Percentiles rank a stretch among this genome's conserved stretches.
Evolutionary conservation across 2,113 vertebrate species (phyloP).

Genomic region (Pica pica): DNA sequence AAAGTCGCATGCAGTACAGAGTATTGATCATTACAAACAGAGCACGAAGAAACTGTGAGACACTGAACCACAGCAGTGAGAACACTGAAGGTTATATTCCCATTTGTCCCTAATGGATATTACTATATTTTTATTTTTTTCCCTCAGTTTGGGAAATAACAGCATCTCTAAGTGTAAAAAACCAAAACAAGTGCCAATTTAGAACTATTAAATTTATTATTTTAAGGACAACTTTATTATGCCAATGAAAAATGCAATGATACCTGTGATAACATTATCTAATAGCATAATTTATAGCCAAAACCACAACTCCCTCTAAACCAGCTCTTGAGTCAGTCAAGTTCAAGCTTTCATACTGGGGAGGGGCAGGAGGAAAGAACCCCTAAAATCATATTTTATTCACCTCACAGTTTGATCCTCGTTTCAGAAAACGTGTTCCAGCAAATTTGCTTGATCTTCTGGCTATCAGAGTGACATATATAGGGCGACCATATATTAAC

Average conservation of each 20-base stretch:
- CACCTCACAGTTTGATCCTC: slow-evolving; percentile 96
- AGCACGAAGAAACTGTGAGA: not conserved
- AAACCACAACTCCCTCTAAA: not conserved
- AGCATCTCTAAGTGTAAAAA: not conserved
- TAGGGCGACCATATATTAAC: slow-evolving; percentile 92
- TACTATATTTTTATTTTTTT: not conserved
- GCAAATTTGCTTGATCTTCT: slow-evolving; percentile 96
- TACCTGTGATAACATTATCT: not conserved
- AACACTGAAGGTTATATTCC: not conserved
- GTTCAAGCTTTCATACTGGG: not conserved
- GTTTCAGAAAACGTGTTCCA: slow-evolving; percentile 96
- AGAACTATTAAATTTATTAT: not conserved
- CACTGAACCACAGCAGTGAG: not conserved
- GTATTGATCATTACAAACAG: not conserved
- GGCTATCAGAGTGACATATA: slow-evolving; percentile 93
- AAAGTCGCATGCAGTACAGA: not conserved
- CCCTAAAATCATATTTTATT: not conserved
- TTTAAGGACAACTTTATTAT: not conserved
- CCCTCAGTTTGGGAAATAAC: not conserved
- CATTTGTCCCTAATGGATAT: not conserved
- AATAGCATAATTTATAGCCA: not conserved
- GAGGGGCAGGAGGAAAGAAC: not conserved
- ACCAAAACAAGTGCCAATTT: not conserved
- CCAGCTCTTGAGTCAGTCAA: not conserved
- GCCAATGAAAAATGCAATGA: not conserved